Percentiles rank a stretch among this genome's conserved stretches.
These are phyloP conservation scores for Halcyon senegalensis DNA, from an alignment of 2,113 vertebrate genomes.

Conservation along the genomic window DNA sequence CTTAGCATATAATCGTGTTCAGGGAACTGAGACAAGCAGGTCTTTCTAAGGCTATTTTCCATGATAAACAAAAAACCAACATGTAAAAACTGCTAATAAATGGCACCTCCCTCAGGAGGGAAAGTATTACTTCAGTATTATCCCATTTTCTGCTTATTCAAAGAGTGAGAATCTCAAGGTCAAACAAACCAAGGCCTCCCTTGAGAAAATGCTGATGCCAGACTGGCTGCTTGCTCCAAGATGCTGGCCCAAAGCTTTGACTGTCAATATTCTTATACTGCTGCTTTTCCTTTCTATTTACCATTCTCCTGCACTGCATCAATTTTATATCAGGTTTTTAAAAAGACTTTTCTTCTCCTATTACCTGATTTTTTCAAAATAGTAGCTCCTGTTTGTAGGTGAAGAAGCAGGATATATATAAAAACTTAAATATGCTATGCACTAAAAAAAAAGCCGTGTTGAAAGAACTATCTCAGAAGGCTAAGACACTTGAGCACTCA, in stretches of 20 bases:
- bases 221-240: background rate
- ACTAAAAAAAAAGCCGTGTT: background rate
- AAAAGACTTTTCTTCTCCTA: background rate
- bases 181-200: background rate
- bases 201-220: background rate
- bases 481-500: background rate
- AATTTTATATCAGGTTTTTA: background rate
- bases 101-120: background rate
- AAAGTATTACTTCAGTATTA: background rate
- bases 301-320: background rate
- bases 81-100: constrained; percentile 10
- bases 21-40: background rate
- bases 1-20: background rate
- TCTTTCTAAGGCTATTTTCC: constrained; percentile 29
- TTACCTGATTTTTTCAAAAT: background rate
- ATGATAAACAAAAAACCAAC: constrained; percentile 27
- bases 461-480: background rate
- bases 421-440: background rate
- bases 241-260: background rate
- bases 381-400: background rate
- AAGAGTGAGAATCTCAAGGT: constrained; percentile 13
- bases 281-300: background rate
- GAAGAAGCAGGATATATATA: background rate
- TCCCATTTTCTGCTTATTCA: constrained; percentile 25
- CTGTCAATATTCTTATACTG: background rate